Evolutionary conservation across 2,113 vertebrate genomes (phyloP), one percentile per base, ranked within the genome.

Genomic region (Acrocephalus arundinaceus): DNA sequence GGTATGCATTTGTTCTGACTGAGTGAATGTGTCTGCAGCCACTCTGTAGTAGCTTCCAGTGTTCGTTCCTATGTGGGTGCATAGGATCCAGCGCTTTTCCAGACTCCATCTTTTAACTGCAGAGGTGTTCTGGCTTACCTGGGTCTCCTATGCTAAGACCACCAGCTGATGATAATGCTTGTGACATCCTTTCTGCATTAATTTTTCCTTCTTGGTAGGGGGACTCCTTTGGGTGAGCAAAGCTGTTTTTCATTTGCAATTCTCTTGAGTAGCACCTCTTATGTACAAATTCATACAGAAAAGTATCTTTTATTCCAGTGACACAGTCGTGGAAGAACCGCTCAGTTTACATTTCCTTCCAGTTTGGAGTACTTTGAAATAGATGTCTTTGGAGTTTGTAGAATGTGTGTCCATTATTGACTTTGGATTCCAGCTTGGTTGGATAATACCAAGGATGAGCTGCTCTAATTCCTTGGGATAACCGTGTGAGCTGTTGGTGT

Each of bases 41-140:
- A 17, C 51, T 68, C 72, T 51, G 22, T 9, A 59, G 49, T 22
- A 70, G 24, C 46, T 73, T 51, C 4, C 14, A 8, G 68, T 22
- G 18, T 59, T 82, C 0, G 0, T 91, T 57, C 45, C 45, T 57
- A 0, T 1, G 5, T 1, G 3, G 4, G 2, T 55, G 11, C 23
- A 2, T 6, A 62, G 57, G 14, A 13, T 41, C 12, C 51, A 67
- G 23, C 0, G 0, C 33, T 67, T 59, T 83, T 49, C 57, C 35
- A 6, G 35, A 21, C 24, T 77, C 46, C 21, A 27, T 61, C 10
- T 80, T 73, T 52, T 45, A 57, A 31, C 51, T 74, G 24, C 43
- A 61, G 37, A 45, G 54, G 4, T 17, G 10, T 73, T 91, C 45
- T 76, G 48, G 15, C 31, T 89, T 85, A 13, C 9, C 4, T 54